A percentile compares a stretch with the other conserved stretches of the same genome.
Conservation (phyloP, 2,113 vertebrate genomes). For the Melanocharis versteri region DNA sequence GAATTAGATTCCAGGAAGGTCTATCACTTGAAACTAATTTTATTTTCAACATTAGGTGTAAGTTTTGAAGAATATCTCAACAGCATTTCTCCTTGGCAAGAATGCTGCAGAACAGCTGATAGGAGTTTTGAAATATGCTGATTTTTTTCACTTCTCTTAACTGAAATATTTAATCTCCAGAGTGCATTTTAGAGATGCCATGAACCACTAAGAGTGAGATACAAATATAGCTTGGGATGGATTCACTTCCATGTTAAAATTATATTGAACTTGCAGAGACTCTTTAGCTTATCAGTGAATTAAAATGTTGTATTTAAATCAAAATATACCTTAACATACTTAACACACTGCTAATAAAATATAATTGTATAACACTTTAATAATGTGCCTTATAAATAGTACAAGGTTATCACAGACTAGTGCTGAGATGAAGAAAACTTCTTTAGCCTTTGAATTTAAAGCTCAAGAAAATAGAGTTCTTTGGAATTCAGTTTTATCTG, state of each 20-base stretch:
- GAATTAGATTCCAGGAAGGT: not conserved
- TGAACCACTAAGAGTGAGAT: not conserved
- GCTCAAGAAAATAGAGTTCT: not conserved
- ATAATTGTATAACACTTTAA: not conserved
- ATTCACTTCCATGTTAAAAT: not conserved
- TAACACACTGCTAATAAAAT: slow-evolving; percentile 2
- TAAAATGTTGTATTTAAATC: not conserved
- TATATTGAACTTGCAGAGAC: not conserved
- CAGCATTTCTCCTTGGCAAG: not conserved
- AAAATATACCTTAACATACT: not conserved
- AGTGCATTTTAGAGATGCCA: not conserved
- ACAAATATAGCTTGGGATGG: not conserved
- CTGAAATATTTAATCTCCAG: not conserved
- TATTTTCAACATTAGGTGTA: not conserved
- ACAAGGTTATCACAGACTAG: not conserved
- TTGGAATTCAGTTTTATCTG: not conserved
- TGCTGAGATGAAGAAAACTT: not conserved
- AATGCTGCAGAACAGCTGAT: not conserved
- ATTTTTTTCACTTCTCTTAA: not conserved
- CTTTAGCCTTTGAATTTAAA: slow-evolving; percentile 15
- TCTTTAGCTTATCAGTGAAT: not conserved
- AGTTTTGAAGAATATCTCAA: not conserved
- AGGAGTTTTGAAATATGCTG: not conserved
- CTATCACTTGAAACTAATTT: not conserved
- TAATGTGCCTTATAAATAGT: not conserved